Base-by-base conservation (phyloP, 1,140 invertebrate genomes). In the Tetramorium parvispinum region DNA sequence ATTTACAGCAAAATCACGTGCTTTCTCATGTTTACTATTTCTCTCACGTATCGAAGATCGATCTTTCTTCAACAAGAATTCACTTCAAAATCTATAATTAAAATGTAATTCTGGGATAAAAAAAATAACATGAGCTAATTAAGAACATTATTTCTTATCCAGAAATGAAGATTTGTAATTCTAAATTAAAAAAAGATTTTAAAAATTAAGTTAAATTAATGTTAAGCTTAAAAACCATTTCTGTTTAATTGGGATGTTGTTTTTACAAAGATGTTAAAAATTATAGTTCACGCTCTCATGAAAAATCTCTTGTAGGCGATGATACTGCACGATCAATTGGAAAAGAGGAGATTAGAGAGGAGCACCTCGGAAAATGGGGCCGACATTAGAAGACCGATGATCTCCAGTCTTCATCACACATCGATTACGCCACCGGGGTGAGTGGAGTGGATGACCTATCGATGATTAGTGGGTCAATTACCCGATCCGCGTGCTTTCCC, bases 271-370 rank as follows among this genome's bases (percentile, higher is more conserved):
- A 46, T 40, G 1, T 3, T 24, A 61, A 73, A 83, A 53, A 21
- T 59, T 59, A 61, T 49, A 75, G 10, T 79, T 79, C 16, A 66
- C 46, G 18, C 11, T 40, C 13, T 81, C 16, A 83, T 3, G 24
- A 11, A 18, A 51, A 78, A 78, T 10, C 57, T 37, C 83, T 61
- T 87, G 2, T 55, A 95, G 94, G 93, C 94, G 2, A 94, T 95
- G 90, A 93, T 95, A 91, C 73, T 95, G 27, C 94, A 94, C 88
- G 94, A 95, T 83, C 93, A 95, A 57, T 77, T 95, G 11, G 94
- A 95, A 77, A 94, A 93, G 79, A 93, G 89, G 55, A 93, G 91
- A 85, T 75, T 95, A 43, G 94, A 95, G 86, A 92, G 93, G 68
- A 95, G 93, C 73, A 87, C 91, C 4, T 94, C 94, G 11, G 94